A percentile compares a stretch with the other conserved stretches of the same genome.
Evolutionary conservation across 2,797 vertebrate species (phyloP).

Genomic region (Erethizon dorsatum): DNA sequence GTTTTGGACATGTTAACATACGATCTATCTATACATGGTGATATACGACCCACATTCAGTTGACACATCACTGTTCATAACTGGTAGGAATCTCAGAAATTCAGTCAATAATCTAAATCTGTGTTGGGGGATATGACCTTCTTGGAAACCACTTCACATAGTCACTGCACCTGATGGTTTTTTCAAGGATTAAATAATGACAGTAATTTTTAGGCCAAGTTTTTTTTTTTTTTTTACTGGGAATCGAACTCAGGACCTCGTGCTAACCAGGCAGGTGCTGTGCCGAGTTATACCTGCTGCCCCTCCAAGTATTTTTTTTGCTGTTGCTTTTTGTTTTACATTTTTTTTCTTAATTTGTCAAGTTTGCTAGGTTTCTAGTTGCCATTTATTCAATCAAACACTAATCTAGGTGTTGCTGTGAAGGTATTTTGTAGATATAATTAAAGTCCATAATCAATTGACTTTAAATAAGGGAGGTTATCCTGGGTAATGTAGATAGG

Average conservation of each 20-base stretch:
- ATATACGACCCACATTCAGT: neutral
- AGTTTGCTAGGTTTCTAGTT: constrained; percentile 32
- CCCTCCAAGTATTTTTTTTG: neutral
- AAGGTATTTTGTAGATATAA: constrained; percentile 56
- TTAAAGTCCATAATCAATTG: constrained; percentile 47
- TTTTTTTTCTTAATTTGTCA: neutral
- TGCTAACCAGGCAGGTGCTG: too few relatives aligned
- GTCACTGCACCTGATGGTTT: neutral
- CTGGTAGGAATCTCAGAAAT: neutral
- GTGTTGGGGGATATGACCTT: neutral
- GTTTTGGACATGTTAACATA: constrained; percentile 40
- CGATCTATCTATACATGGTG: neutral
- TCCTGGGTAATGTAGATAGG: neutral
- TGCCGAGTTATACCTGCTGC: too few relatives aligned
- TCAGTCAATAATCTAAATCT: constrained; percentile 40
- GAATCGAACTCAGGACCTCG: too few relatives aligned
- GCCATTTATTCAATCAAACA: constrained; percentile 56
- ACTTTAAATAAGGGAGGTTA: constrained; percentile 59
- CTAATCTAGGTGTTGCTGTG: constrained; percentile 23
- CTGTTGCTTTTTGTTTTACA: neutral
- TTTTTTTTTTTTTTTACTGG: neutral
- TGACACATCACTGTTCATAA: constrained; percentile 9
- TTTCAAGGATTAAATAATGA: constrained; percentile 66
- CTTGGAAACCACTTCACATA: constrained; percentile 36
- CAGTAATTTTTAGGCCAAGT: constrained; percentile 37